phyloP scores from a whole-genome alignment of 2,797 vertebrate genomes.

The Sorex maritimensis region DNA sequence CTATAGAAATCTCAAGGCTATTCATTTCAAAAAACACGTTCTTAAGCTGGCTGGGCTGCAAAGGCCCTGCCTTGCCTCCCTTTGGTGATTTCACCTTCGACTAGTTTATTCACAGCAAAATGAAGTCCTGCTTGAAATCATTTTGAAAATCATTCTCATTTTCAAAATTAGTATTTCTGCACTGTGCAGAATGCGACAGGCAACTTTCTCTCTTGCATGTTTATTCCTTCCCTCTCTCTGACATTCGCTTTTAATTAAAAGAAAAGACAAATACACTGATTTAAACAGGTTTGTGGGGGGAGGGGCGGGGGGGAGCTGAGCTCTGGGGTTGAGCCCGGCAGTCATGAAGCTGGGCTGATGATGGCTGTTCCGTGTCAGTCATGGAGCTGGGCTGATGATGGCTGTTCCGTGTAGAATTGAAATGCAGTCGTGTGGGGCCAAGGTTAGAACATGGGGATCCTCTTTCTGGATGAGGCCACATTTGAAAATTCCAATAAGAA shows the following conservation, averaged over 20 bases:
- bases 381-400: not conserved
- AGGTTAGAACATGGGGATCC: slow-evolving; percentile 20
- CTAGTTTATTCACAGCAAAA: slow-evolving; percentile 83
- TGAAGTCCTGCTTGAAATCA: slow-evolving; percentile 76
- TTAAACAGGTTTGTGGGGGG: slow-evolving; percentile 78
- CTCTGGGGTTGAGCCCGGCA: slow-evolving; percentile 31
- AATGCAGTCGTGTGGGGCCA: not conserved
- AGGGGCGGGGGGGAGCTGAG: slow-evolving; percentile 58
- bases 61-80: slow-evolving; percentile 72
- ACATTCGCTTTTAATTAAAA: slow-evolving; percentile 89
- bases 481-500: slow-evolving; percentile 84
- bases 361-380: not conserved
- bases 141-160: slow-evolving; percentile 80
- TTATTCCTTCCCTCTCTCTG: slow-evolving; percentile 84
- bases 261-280: slow-evolving; percentile 85
- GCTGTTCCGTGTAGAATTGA: not conserved
- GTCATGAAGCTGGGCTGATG: not conserved
- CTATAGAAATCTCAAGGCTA: slow-evolving; percentile 78
- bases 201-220: slow-evolving; percentile 81
- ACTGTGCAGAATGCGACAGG: slow-evolving; percentile 74
- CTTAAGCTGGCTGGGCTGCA: slow-evolving; percentile 72
- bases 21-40: slow-evolving; percentile 77
- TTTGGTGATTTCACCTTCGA: slow-evolving; percentile 65
- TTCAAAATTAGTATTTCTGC: slow-evolving; percentile 38
- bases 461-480: slow-evolving; percentile 65